Base-by-base conservation (phyloP, 1,140 invertebrate species). In the Hylyphantes graminicola region DNA sequence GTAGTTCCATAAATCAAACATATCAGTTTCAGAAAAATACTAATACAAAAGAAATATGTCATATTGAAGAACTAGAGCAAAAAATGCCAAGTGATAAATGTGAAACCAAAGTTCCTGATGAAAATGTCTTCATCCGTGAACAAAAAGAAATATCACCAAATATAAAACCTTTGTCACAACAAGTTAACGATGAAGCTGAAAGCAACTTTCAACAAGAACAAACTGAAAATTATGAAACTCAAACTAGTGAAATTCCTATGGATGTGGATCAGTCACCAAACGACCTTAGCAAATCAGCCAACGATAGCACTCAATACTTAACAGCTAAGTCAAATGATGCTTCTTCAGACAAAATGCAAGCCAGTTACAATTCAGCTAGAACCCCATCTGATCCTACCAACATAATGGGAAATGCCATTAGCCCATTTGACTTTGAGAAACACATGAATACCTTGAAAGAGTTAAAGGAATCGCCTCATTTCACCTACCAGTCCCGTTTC, bases 341-440 rank as follows among this genome's bases (percentile, higher is more conserved):
- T 74, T 53, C 17, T 17, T 10, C 70, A 15, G 17, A 8, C 15
- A 74, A 59, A 15, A 15, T 59, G 7, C 17, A 21, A 15, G 15
- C 21, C 8, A 57, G 12, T 59, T 55, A n/a, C 21, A 17, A 17
- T 9, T 74, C 72, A 13, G 12, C 72, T 21, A 74, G 13, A 9
- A 35, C 72, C 19, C 72, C 17, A 59, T 4, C 35, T 35, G 35
- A 35, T 35, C 11, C 17, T 8, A 17, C 3, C 19, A 59, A n/a
- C 10, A 59, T 21, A 19, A 19, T 12, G 17, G n/a, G 1, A 4
- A 51, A 12, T 5, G 50, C 19, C 35, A 10, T 2, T 6, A 81
- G 78, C 48, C 78, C 78, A 9, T 81, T 81, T 54, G 68, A 81
- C 17, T 73, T 81, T 35, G 55, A 81, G n/a, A 72, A 73, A 51